Base-by-base conservation (phyloP, 1,140 invertebrate species). In the Lepidurus arcticus region DNA sequence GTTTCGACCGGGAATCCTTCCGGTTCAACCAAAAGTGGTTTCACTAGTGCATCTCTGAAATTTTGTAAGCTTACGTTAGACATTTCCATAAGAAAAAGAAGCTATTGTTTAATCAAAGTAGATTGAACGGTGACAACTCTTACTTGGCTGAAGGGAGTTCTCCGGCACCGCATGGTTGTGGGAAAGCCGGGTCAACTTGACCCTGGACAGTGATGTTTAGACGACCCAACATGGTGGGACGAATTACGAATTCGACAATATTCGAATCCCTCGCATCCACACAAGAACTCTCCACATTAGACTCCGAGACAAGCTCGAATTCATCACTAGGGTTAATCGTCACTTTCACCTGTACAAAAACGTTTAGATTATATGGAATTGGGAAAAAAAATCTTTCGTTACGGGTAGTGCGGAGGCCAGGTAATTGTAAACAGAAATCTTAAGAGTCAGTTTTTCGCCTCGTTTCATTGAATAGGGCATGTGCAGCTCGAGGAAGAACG, bases 401-500 rank as follows among this genome's bases (percentile, higher is more conserved):
- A 90, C 87, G 88, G 89, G 74, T 16, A 81, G 79, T 78, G 74
- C 16, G 21, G 74, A 44, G 9, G 78, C 43, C n/a, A 73, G 65
- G 44, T 78, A 78, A 34, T 78, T 78, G 73, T 75, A 78, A 5
- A 78, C 73, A 7, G 78, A 78, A 7, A 91, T 89, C 83, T 92
- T 89, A 74, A 93, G 83, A 1, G 87, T 88, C 1, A 93, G 83
- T 44, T 89, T 86, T 84, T 94, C 92, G 4, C 88, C 89, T 13
- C 91, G 85, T 82, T 91, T 91, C 0, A 93, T 87, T 6, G 91
- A 90, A 81, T 91, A 92, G 0, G 92, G 92, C 7, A 92, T 82
- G 76, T 24, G 24, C 24, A 24, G 24, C 24, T 24, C 24, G 24
- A 24, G 24, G 24, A 24, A 24, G 24, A 24, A 24, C 24, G 24